phyloP scores from a whole-genome alignment of 1,140 invertebrate genomes.

The Polyergus mexicanus region DNA sequence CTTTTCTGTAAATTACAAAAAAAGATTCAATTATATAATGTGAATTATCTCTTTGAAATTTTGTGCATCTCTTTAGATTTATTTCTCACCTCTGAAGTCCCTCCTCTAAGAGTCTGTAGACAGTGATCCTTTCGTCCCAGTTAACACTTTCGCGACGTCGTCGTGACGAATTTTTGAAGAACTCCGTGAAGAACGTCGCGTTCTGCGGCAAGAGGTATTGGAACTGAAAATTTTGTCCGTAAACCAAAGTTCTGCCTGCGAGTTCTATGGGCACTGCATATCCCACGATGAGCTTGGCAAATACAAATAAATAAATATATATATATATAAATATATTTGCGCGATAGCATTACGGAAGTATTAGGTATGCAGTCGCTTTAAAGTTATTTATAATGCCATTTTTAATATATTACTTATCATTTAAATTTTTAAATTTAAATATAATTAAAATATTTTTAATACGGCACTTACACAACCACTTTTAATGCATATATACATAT shows the following conservation, averaged over 20 bases:
- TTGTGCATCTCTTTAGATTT: not conserved
- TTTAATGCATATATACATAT: not conserved
- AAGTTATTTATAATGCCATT: not conserved
- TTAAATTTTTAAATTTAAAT: not conserved
- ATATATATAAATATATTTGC: not conserved
- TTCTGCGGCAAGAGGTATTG: conserved; percentile 85
- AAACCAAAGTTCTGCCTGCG: conserved; percentile 79
- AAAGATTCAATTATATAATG: conserved; percentile 11
- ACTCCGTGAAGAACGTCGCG: conserved; percentile 82
- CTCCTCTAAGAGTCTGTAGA: conserved; percentile 77
- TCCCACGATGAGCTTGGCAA: conserved; percentile 82
- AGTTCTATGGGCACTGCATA: conserved; percentile 83
- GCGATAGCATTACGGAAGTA: not conserved
- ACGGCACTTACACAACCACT: not conserved
- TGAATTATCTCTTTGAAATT: conserved; percentile 4
- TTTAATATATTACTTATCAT: not conserved
- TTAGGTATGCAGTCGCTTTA: not conserved
- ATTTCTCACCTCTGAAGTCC: conserved; percentile 78
- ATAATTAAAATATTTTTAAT: no score
- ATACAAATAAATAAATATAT: conserved; percentile 14
- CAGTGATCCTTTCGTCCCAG: conserved; percentile 66
- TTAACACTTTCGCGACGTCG: conserved; percentile 65
- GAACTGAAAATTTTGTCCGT: conserved; percentile 85
- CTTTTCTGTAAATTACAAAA: conserved; percentile 71
- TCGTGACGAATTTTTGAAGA: conserved; percentile 70